Percentiles rank a stretch among this genome's conserved stretches.
phyloP scores from a whole-genome alignment of 2,113 vertebrate species.

The Calyptomena viridis region DNA sequence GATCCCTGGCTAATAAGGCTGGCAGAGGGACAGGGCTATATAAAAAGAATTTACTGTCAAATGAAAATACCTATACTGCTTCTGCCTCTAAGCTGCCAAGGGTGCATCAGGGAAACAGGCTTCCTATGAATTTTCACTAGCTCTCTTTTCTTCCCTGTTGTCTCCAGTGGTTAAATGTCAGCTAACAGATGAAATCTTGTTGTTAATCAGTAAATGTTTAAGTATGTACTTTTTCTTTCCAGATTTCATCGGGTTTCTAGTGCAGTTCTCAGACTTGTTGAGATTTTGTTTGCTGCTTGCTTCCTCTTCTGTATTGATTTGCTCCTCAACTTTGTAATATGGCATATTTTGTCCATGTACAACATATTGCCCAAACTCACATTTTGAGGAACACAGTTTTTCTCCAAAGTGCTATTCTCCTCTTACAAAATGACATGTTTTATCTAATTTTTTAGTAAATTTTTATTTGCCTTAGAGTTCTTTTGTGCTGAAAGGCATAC shows the following conservation, averaged over 20 bases:
- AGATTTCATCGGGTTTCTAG: neutral
- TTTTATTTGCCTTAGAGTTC: neutral
- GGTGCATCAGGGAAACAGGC: neutral
- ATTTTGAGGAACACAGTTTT: too few species aligned
- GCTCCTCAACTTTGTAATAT: neutral
- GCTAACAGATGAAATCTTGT: neutral
- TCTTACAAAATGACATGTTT: neutral
- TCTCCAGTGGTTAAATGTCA: neutral
- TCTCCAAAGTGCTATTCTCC: too few species aligned
- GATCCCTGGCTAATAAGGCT: neutral
- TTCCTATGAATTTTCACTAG: neutral
- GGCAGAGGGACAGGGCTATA: neutral
- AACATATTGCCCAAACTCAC: too few species aligned
- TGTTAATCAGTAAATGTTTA: neutral
- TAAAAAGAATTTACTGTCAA: accelerated
- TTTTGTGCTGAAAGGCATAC: neutral
- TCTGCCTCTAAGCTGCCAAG: neutral
- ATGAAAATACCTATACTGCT: neutral
- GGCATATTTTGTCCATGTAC: accelerated
- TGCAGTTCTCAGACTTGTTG: neutral
- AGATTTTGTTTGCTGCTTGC: neutral
- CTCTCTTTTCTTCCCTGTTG: neutral
- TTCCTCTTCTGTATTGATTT: neutral
- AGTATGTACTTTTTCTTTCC: neutral
- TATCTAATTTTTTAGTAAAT: neutral